Conservation (phyloP, 2,113 vertebrate genomes). For the Zingel zingel region DNA sequence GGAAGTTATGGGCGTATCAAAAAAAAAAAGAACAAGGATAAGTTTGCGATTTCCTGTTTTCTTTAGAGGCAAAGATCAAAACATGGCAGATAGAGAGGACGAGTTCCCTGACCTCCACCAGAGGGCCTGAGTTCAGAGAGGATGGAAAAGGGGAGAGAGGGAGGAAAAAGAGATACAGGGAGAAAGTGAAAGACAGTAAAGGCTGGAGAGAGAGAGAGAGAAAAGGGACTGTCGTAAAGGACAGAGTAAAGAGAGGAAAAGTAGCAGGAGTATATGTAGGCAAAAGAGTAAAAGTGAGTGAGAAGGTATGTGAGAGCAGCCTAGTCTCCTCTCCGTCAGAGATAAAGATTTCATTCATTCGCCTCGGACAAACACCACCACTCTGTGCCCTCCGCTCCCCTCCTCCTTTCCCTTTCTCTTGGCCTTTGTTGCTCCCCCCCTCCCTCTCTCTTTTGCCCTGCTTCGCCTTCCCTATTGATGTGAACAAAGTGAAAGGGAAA, state of each 20-base stretch:
- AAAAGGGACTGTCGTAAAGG: neutral
- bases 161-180: neutral
- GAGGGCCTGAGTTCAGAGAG: constrained; percentile 53
- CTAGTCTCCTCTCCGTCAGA: constrained; percentile 41
- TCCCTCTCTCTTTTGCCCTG: constrained; percentile 38
- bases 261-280: neutral
- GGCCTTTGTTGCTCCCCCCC: constrained; percentile 53
- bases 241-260: neutral
- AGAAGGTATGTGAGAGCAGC: constrained; percentile 29
- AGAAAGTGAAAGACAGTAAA: neutral
- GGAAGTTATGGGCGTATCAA: neutral
- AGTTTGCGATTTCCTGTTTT: constrained; percentile 41
- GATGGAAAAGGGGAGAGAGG: neutral
- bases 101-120: constrained; percentile 34
- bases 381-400: constrained; percentile 56
- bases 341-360: constrained; percentile 82
- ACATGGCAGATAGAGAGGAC: neutral
- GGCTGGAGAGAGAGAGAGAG: neutral
- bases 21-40: neutral
- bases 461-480: constrained; percentile 65
- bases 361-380: constrained; percentile 62
- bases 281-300: neutral
- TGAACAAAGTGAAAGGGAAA: constrained; percentile 69
- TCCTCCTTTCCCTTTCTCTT: constrained; percentile 58
- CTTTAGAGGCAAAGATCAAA: neutral